Conservation (phyloP, 2,888 invertebrate genomes). For the Acanthopleura granulata region DNA sequence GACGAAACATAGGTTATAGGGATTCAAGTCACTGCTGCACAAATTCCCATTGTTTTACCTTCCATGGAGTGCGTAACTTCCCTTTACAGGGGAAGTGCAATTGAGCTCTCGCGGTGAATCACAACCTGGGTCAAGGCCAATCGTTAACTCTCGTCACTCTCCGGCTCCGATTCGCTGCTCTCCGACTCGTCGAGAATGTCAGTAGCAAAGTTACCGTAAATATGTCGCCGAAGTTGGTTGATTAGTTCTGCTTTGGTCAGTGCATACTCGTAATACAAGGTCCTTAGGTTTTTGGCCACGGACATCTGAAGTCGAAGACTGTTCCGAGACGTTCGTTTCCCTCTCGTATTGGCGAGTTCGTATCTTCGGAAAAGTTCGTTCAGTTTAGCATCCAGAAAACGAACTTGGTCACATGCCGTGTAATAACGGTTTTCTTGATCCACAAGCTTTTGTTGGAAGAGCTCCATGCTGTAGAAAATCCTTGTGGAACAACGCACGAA, state of each 20-base stretch:
- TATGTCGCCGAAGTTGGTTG: conserved; percentile 3
- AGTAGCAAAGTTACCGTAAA: background rate
- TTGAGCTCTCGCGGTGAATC: no score
- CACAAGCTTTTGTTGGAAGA: no score
- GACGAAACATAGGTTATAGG: no score
- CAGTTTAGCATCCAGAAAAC: background rate
- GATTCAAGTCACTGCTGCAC: no score
- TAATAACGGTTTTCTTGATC: background rate
- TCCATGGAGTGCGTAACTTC: no score
- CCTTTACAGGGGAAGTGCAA: no score
- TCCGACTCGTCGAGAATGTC: background rate
- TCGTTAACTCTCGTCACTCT: no score
- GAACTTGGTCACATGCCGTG: background rate
- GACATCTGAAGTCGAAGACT: background rate
- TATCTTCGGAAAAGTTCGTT: background rate
- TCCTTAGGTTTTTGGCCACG: background rate
- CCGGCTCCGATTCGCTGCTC: background rate
- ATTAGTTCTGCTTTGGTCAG: background rate
- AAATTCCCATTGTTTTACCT: no score
- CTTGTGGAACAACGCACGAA: no score
- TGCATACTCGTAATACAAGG: background rate
- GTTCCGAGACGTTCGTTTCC: background rate
- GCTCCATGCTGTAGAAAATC: no score
- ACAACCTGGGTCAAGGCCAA: no score
- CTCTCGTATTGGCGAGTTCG: background rate